Conservation (phyloP, 2,888 invertebrate species). For the Lithophane ornitopus region DNA sequence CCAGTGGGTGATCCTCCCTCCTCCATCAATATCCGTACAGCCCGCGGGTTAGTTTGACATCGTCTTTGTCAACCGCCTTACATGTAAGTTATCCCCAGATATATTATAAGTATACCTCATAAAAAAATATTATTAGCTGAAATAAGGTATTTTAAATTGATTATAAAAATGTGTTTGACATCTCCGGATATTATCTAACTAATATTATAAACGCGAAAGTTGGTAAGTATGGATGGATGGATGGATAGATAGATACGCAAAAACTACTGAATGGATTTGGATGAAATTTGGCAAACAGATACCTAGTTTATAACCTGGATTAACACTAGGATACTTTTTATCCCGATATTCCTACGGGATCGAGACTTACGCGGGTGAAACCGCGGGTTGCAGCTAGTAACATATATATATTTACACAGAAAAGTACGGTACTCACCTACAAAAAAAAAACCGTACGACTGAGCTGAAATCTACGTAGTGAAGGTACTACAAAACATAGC, state of each 20-base stretch:
- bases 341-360: too few species aligned
- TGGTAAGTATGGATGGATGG: too few species aligned
- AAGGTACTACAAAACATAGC: background rate
- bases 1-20: conserved; percentile 30
- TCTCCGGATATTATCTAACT: too few species aligned
- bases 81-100: conserved; percentile 61
- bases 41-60: conserved; percentile 64
- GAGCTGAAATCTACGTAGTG: background rate
- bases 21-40: conserved; percentile 68
- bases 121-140: conserved; percentile 64
- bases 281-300: too few species aligned
- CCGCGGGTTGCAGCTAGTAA: too few species aligned
- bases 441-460: background rate
- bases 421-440: background rate
- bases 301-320: too few species aligned
- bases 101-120: conserved; percentile 51
- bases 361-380: too few species aligned
- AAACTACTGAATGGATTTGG: too few species aligned
- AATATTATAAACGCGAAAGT: too few species aligned
- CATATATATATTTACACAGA: too few species aligned
- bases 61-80: conserved; percentile 60
- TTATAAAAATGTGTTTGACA: conserved; percentile 1
- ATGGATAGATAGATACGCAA: too few species aligned
- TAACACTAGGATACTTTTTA: too few species aligned
- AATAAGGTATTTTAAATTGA: conserved; percentile 60